Conservation (phyloP, 1,140 invertebrate genomes). For the Neodiprion lecontei region DNA sequence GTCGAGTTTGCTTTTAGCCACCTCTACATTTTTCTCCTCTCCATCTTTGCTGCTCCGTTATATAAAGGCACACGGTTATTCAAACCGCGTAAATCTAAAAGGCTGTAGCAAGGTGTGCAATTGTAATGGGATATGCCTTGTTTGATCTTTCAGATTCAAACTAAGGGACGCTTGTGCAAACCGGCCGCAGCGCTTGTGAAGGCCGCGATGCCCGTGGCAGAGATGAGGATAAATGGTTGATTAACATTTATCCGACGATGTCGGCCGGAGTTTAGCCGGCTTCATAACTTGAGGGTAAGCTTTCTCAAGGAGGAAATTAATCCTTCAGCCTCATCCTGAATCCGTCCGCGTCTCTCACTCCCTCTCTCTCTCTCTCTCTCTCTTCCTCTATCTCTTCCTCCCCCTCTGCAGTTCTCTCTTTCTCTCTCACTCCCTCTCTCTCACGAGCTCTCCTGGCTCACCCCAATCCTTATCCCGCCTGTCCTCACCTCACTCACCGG, state of each 20-base stretch:
- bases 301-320: constrained; percentile 18
- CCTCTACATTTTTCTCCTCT: background rate
- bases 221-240: constrained; percentile 15
- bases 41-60: too few relatives aligned
- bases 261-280: constrained; percentile 10
- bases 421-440: background rate
- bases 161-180: too few relatives aligned
- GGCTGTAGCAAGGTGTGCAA: too few relatives aligned
- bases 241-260: constrained; percentile 18
- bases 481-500: background rate
- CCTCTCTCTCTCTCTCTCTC: background rate
- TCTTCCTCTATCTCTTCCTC: too few relatives aligned
- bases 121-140: too few relatives aligned
- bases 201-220: background rate
- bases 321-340: constrained; percentile 13
- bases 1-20: background rate
- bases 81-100: too few relatives aligned
- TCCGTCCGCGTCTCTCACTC: background rate
- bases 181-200: too few relatives aligned
- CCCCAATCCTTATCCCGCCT: background rate
- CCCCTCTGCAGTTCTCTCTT: too few relatives aligned
- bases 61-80: too few relatives aligned
- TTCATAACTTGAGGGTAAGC: constrained; percentile 13
- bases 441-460: background rate
- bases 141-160: too few relatives aligned